Evolutionary conservation across 2,888 invertebrate genomes (phyloP).

Genomic region (Lysandra bellargus): DNA sequence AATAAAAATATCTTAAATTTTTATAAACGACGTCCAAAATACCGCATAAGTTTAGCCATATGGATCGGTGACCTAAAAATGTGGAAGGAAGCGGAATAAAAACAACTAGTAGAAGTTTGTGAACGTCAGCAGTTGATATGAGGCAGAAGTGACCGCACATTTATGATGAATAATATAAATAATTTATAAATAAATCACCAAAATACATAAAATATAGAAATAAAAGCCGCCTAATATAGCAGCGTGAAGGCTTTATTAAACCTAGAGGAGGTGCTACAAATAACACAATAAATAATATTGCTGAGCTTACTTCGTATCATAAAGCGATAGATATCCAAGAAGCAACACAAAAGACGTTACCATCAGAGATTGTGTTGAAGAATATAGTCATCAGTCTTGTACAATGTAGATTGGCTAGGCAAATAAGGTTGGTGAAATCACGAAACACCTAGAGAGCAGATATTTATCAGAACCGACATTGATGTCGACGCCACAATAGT

Average conservation of each 20-base stretch:
- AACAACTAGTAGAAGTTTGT: background rate
- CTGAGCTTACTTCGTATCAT: background rate
- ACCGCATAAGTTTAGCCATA: background rate
- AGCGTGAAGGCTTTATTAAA: background rate
- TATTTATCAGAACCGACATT: conserved; percentile 58
- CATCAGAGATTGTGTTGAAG: background rate
- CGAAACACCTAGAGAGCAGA: conserved; percentile 65
- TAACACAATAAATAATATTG: background rate
- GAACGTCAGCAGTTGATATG: conserved; percentile 8
- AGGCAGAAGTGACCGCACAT: conserved; percentile 10
- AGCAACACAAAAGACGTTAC: background rate
- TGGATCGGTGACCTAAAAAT: conserved; percentile 20
- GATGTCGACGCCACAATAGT: conserved; percentile 74
- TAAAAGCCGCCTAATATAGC: background rate
- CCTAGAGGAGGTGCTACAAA: background rate
- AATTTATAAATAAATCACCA: background rate
- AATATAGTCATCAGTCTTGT: conserved; percentile 14
- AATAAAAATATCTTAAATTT: conserved; percentile 7
- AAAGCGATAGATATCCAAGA: background rate
- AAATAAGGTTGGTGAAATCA: conserved; percentile 64
- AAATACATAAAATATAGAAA: background rate
- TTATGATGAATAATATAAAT: background rate
- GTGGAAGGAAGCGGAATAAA: conserved; percentile 14
- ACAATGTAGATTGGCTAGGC: conserved; percentile 23
- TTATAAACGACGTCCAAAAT: background rate